Percentiles rank a stretch among this genome's conserved stretches.
Conservation (phyloP, 2,113 vertebrate species). For the Ammodytes dubius region DNA sequence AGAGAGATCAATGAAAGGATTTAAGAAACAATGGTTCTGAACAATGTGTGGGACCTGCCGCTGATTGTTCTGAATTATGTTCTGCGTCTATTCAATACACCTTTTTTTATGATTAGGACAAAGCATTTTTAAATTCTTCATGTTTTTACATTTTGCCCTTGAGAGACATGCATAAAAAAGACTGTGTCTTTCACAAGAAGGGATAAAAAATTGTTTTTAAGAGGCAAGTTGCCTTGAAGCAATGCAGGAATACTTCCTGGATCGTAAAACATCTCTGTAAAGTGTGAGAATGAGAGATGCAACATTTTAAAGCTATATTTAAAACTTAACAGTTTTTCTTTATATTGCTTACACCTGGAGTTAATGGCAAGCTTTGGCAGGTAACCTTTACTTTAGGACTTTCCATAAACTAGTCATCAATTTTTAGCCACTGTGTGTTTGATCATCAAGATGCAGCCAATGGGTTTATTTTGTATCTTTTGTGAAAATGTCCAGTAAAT, state of each 20-base stretch:
- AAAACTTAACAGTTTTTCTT: conserved; percentile 57
- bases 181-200: conserved; percentile 45
- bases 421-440: neutral
- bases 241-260: conserved; percentile 33
- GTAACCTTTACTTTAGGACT: conserved; percentile 33
- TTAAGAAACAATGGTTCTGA: neutral
- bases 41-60: neutral
- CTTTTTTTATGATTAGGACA: conserved; percentile 16
- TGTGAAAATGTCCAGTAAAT: conserved; percentile 2
- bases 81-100: neutral
- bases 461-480: neutral
- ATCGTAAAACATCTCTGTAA: conserved; percentile 61
- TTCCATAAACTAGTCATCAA: conserved; percentile 25
- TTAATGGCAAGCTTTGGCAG: conserved; percentile 48
- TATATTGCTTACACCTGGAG: conserved; percentile 65
- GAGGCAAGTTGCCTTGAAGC: conserved; percentile 51
- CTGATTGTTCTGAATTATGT: neutral
- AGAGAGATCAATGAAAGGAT: neutral
- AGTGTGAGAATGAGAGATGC: conserved; percentile 37
- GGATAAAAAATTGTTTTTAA: conserved; percentile 34
- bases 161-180: conserved; percentile 7
- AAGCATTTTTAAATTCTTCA: conserved; percentile 6
- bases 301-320: conserved; percentile 58
- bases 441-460: neutral
- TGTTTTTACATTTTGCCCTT: conserved; percentile 10